Evolutionary conservation across 2,113 vertebrate genomes (phyloP), one percentile per base, ranked within the genome.

Genomic region (Tragelaphus scriptus): DNA sequence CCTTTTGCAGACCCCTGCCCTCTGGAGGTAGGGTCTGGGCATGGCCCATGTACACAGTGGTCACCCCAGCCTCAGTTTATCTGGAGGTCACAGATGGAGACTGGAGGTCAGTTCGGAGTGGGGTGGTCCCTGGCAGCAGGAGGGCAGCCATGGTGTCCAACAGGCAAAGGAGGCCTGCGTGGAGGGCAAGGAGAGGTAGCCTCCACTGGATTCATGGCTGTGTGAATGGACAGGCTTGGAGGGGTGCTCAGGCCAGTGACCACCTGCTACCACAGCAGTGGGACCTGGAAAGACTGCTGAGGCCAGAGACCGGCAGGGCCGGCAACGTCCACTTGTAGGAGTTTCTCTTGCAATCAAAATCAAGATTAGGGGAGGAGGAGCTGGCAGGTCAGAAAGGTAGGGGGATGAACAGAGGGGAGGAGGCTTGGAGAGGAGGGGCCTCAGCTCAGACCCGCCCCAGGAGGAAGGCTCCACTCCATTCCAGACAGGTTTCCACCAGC

Each of bases 291-390:
- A 40, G 26, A 19, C 10, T 1, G 6, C 63, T 55, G 63, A 71
- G 63, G 49, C 47, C 21, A n/a, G 80, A 82, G 51, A 55, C 30
- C 1, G 0, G 26, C 23, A 58, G 55, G n/a, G 23, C 82, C 2
- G 0, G n/a, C 1, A 36, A 25, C 36, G 56, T 14, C 23, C 15
- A 11, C 26, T 53, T 9, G 30, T 5, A 6, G 12, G 16, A 3
- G 55, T 44, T 23, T 32, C 71, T 63, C 61, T 40, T 53, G 47
- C 6, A 77, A 77, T 36, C n/a, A 51, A 59, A 61, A 15, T 36
- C 55, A 58, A 59, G 36, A 44, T 16, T 36, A 85, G 55, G 55
- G 82, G 82, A 32, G n/a, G 55, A 58, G 23, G 55, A 40, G n/a
- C 13, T 5, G 13, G 53, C 55, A 58, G 55, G 82, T 58, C 55